Percentiles rank a stretch among this genome's conserved stretches.
Evolutionary conservation across 2,113 vertebrate genomes (phyloP).

Genomic region (Gymnorhina tibicen): DNA sequence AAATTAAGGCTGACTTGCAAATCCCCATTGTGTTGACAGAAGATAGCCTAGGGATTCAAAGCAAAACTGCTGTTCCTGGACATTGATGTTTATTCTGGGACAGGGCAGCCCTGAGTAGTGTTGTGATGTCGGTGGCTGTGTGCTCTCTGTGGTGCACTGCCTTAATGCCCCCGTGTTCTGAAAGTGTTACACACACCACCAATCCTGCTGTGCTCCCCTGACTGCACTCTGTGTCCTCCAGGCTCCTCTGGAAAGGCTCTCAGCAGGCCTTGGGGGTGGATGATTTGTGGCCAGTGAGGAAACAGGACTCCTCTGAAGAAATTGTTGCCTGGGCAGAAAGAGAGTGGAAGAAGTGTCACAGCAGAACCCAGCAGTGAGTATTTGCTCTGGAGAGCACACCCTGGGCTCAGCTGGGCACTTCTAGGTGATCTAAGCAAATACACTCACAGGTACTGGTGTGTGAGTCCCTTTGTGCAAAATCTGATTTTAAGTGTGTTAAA

Average conservation of each 20-base stretch:
- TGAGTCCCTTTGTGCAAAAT: neutral
- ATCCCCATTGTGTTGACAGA: neutral
- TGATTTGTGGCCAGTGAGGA: conserved; percentile 86
- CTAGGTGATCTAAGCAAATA: neutral
- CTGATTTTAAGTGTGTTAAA: neutral
- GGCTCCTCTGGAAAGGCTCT: conserved; percentile 86
- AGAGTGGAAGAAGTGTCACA: conserved; percentile 73
- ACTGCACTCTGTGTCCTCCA: conserved; percentile 55
- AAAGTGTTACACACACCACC: neutral
- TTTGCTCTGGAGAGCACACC: neutral
- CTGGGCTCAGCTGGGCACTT: neutral
- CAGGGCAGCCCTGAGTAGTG: neutral
- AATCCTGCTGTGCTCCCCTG: neutral
- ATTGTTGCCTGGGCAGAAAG: conserved; percentile 81
- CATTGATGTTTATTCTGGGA: neutral
- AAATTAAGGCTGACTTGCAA: neutral
- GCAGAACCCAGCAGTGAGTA: conserved; percentile 53
- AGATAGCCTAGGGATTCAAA: neutral
- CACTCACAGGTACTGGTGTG: neutral
- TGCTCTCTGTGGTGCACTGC: neutral
- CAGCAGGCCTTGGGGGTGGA: conserved; percentile 69
- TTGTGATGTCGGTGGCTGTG: neutral
- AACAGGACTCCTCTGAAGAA: conserved; percentile 82
- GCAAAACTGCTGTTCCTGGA: neutral
- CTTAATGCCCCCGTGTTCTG: neutral